Conservation (phyloP, 2,113 vertebrate genomes). For the Melanostigma gelatinosum region DNA sequence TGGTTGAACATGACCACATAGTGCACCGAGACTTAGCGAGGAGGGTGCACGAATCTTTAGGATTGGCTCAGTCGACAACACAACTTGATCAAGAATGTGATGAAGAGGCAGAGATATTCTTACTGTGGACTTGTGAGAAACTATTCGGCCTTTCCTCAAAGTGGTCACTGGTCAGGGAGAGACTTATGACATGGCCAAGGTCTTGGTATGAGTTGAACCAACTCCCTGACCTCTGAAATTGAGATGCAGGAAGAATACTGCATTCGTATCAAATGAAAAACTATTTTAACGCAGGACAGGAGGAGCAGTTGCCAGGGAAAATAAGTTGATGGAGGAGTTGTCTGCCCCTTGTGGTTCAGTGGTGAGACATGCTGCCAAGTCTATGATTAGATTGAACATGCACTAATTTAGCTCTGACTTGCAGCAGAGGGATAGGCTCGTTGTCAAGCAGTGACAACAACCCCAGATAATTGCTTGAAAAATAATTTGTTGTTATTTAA, state of each 20-base stretch:
- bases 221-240: constrained; percentile 80
- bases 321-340: constrained; percentile 77
- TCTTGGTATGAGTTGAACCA: constrained; percentile 66
- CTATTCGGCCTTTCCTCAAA: constrained; percentile 60
- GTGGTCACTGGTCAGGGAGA: constrained; percentile 73
- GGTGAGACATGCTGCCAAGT: constrained; percentile 72
- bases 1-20: constrained; percentile 18
- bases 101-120: constrained; percentile 74
- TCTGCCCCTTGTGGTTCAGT: constrained; percentile 75
- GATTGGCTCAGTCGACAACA: constrained; percentile 42
- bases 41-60: constrained; percentile 24
- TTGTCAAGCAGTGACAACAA: constrained; percentile 47
- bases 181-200: constrained; percentile 52
- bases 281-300: constrained; percentile 80
- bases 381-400: constrained; percentile 78
- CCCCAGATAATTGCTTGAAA: constrained; percentile 42
- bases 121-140: constrained; percentile 71
- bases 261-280: constrained; percentile 79
- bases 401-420: constrained; percentile 72
- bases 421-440: constrained; percentile 48
- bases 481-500: constrained; percentile 54
- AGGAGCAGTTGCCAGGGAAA: constrained; percentile 79
- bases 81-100: constrained; percentile 60
- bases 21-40: constrained; percentile 35
- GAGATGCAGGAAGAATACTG: constrained; percentile 76